Evolutionary conservation across 1,140 invertebrate genomes (phyloP).

Genomic region (Meloidogyne chitwoodi): DNA sequence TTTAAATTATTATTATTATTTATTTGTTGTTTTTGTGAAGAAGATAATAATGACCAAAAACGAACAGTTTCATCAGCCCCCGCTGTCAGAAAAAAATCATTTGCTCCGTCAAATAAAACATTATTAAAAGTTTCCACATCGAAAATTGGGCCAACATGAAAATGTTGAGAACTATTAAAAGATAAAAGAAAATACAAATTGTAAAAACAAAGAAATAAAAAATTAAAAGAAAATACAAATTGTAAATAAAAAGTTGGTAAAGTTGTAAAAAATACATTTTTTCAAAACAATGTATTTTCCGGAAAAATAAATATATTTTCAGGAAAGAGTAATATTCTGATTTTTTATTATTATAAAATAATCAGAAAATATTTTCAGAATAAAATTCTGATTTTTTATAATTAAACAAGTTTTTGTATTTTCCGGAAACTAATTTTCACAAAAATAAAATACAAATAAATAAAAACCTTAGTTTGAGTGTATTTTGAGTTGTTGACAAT

Average conservation of each 20-base stretch:
- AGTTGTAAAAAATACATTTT: too few species aligned
- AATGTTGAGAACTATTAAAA: slow-evolving; percentile 38
- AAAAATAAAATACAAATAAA: neutral
- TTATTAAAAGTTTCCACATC: slow-evolving; percentile 40
- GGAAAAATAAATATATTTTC: too few species aligned
- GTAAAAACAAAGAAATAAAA: neutral
- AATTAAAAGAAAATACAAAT: neutral
- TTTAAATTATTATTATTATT: neutral
- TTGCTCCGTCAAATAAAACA: neutral
- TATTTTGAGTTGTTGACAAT: neutral
- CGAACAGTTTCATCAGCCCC: slow-evolving; percentile 50
- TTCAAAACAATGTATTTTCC: too few species aligned
- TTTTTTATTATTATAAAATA: too few species aligned
- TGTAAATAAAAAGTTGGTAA: too few species aligned
- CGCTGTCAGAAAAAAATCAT: slow-evolving; percentile 39
- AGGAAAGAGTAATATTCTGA: too few species aligned
- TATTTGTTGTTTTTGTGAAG: neutral
- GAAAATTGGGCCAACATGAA: slow-evolving; percentile 49
- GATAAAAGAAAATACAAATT: too few species aligned
- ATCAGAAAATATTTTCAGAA: too few species aligned
- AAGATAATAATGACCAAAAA: slow-evolving; percentile 38
- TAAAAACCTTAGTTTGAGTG: slow-evolving; percentile 1
- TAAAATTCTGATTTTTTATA: too few species aligned
- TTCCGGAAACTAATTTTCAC: neutral
- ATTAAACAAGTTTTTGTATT: neutral